Base-by-base conservation (phyloP, 2,797 vertebrate genomes). In the Bradypodion ventrale region DNA sequence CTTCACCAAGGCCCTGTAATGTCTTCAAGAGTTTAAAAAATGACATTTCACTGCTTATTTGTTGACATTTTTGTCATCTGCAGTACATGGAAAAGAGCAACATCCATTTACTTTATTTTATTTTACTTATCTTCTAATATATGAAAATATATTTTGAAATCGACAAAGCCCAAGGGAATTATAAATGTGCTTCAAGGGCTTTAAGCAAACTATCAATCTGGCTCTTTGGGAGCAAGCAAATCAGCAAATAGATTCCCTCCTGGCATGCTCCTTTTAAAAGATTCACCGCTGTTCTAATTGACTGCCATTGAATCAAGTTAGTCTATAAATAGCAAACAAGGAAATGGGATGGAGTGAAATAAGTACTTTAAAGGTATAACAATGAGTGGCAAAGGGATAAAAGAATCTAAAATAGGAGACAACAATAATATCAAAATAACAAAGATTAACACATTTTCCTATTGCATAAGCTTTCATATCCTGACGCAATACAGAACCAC, bases 231-330 rank as follows among this genome's bases (percentile, higher is more conserved):
- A 84, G 87, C 87, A 89, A 72, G 42, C 75, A 83, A 83, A 80
- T 46, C 86, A 89, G 86, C 70, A 70, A 72, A 81, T 84, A 83
- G 83, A 89, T 83, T 84, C 72, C 87, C 85, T 91, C 89, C 87
- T 89, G 90, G 89, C 90, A 91, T 4, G 0, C 70, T 87, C 46
- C 87, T 84, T 91, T 90, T 72, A 85, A 63, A 92, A 90, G 90
- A 92, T 91, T 92, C 90, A 88, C 93, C 78, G 83, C 78, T 60
- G 87, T 92, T 92, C 91, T 93, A 87, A 92, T 16, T 91, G 90
- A 93, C 87, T 92, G 92, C 86, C 83, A 89, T 78, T 87, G 84
- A 88, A 91, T 79, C 65, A 81, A 92, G 91, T 87, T 40, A 86
- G 49, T 82, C 90, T 93, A 91, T 92, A 91, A 93, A 93, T 87